These are phyloP conservation scores for Temnothorax curvispinosus DNA, from an alignment of 1,140 invertebrate genomes.

Conservation along the genomic window DNA sequence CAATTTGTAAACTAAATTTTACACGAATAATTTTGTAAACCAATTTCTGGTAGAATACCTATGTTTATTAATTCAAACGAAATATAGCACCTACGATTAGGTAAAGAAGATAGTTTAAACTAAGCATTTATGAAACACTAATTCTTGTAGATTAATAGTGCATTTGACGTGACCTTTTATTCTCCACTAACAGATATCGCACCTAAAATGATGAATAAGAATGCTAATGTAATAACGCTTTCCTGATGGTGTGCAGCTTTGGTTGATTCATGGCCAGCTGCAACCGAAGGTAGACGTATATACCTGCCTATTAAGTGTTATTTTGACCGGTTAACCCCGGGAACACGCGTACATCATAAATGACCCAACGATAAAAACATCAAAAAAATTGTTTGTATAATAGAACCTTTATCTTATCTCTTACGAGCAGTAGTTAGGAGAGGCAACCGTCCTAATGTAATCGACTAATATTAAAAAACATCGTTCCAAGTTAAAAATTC, in stretches of 20 bases:
- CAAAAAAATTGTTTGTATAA: constrained; percentile 3
- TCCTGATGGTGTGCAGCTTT: constrained; percentile 3
- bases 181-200: not conserved
- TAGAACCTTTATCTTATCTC: constrained; percentile 33
- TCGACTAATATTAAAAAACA: not conserved
- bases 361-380: not conserved
- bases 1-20: not conserved
- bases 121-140: not conserved
- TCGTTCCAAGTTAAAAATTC: constrained; percentile 4
- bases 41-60: not conserved
- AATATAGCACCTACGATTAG: not conserved
- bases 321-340: constrained; percentile 1
- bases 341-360: not conserved
- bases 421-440: not conserved
- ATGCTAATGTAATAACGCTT: constrained; percentile 30
- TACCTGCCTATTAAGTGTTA: constrained; percentile 6
- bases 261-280: constrained; percentile 40
- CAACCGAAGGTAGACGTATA: constrained; percentile 10
- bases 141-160: constrained; percentile 7
- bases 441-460: not conserved
- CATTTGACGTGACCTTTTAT: constrained; percentile 9
- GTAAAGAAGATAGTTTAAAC: not conserved
- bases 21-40: not conserved
- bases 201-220: constrained; percentile 25
- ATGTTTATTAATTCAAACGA: not conserved